phyloP scores from a whole-genome alignment of 1,140 invertebrate genomes.

The Drosophila sp. region DNA sequence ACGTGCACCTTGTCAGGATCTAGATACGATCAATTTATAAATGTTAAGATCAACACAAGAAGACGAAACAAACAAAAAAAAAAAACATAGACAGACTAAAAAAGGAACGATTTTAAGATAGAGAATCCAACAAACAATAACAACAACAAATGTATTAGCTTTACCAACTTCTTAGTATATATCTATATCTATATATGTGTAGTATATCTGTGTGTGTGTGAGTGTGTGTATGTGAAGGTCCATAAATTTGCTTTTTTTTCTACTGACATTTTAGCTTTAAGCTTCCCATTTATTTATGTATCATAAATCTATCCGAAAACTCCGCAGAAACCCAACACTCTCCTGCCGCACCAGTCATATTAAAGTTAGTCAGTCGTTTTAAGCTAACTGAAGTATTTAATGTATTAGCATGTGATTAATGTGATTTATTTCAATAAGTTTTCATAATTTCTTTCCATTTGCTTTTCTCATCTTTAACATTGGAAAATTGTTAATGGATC shows the following conservation, averaged over 20 bases:
- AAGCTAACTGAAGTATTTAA: conserved; percentile 25
- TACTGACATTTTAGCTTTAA: neutral
- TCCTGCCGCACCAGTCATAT: neutral
- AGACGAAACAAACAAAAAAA: conserved; percentile 26
- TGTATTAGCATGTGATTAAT: conserved; percentile 38
- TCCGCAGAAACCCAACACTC: neutral
- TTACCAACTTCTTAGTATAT: conserved; percentile 32
- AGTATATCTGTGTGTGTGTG: conserved; percentile 8
- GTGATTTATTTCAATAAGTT: conserved; percentile 47
- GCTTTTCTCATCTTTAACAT: conserved; percentile 1
- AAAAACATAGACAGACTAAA: conserved; percentile 41
- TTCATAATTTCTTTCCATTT: neutral
- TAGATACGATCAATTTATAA: conserved; percentile 88
- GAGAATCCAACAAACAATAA: conserved; percentile 22
- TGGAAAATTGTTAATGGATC: too few species aligned
- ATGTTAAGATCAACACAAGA: conserved; percentile 15
- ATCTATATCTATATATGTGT: neutral
- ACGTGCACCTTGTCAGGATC: conserved; percentile 87
- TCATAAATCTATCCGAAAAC: neutral
- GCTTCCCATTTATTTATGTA: conserved; percentile 11
- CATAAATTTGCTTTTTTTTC: neutral
- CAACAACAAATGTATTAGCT: conserved; percentile 38
- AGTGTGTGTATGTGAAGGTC: conserved; percentile 3
- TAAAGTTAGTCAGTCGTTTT: conserved; percentile 9
- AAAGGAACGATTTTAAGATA: conserved; percentile 46